A percentile compares a stretch with the other conserved stretches of the same genome.
Conservation (phyloP, 2,888 invertebrate species). For the Coremacera marginata region DNA sequence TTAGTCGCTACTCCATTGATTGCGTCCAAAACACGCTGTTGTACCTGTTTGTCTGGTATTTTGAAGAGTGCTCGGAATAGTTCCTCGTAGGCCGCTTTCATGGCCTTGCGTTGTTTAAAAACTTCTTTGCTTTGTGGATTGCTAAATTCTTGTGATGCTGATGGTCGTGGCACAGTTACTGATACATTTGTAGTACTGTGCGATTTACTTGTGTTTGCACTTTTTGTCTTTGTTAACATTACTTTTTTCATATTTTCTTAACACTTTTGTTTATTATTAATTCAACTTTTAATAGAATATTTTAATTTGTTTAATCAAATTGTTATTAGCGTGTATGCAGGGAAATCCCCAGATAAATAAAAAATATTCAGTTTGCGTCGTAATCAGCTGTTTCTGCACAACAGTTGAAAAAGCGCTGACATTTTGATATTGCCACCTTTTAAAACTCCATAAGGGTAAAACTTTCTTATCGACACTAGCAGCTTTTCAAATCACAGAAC, state of each 20-base stretch:
- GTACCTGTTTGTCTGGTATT: constrained; percentile 62
- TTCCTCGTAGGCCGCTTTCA: constrained; percentile 55
- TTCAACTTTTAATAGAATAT: neutral
- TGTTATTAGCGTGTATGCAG: neutral
- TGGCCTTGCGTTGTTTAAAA: constrained; percentile 56
- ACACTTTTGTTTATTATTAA: neutral
- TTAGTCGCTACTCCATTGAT: constrained; percentile 55
- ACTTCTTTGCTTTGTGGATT: neutral
- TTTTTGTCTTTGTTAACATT: constrained; percentile 1
- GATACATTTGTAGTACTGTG: neutral
- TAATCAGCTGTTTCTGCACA: constrained; percentile 9
- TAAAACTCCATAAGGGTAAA: too few species aligned
- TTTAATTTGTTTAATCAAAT: neutral
- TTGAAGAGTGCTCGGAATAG: constrained; percentile 61
- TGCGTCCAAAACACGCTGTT: constrained; percentile 61
- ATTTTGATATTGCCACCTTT: neutral
- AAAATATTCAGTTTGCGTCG: neutral
- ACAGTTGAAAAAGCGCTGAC: neutral
- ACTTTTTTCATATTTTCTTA: neutral
- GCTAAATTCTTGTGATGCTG: constrained; percentile 14
- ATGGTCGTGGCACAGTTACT: neutral
- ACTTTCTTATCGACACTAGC: too few species aligned
- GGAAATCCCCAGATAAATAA: constrained; percentile 16
- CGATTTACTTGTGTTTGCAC: neutral
- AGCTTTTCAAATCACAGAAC: too few species aligned